Evolutionary conservation across 2,113 vertebrate species (phyloP), one percentile per base, ranked within the genome.

Genomic region (Triplophysa tibetana): DNA sequence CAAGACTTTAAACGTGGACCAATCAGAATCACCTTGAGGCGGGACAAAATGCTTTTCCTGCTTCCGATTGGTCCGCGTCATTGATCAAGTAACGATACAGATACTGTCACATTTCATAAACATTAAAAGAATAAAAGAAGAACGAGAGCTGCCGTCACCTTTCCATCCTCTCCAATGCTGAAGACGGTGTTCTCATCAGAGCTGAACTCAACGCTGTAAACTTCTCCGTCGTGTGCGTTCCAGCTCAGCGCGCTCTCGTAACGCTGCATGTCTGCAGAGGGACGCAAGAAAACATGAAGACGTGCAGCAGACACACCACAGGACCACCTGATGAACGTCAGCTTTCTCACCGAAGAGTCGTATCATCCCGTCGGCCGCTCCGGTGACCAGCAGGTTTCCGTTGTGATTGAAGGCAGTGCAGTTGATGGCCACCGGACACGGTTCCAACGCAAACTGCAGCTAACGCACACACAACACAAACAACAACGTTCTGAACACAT

Each of bases 331-430:
- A 24, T 23, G n/a, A 23, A 7, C 41, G 14, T 23, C 3, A 0
- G 21, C 8, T 4, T 24, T 69, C 89, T 0, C 89, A 99, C 97
- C 97, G 26, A 99, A 99, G 72, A 99, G 94, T 52, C 97, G 89
- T 87, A 99, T 96, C 74, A 96, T 86, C 0, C 98, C 97, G 3
- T 99, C 98, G 0, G 98, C 97, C 0, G 96, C 97, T 50, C 98
- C 98, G 0, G 96, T 98, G 84, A 99, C 97, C 87, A 99, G 90
- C 85, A 99, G 91, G 92, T 98, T 99, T 13, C 97, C 97, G 0
- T 99, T 99, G 91, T 99, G 98, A 80, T 99, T 99, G 89, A 99
- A 99, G 26, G 96, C 95, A 0, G 96, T 97, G 89, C 97, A 98
- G 90, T 98, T 99, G 78, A 98, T 88, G 60, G 98, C 97, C 43